Percentiles rank a stretch among this genome's conserved stretches.
phyloP scores from a whole-genome alignment of 2,113 vertebrate species.

The Rhynchomys soricoides region DNA sequence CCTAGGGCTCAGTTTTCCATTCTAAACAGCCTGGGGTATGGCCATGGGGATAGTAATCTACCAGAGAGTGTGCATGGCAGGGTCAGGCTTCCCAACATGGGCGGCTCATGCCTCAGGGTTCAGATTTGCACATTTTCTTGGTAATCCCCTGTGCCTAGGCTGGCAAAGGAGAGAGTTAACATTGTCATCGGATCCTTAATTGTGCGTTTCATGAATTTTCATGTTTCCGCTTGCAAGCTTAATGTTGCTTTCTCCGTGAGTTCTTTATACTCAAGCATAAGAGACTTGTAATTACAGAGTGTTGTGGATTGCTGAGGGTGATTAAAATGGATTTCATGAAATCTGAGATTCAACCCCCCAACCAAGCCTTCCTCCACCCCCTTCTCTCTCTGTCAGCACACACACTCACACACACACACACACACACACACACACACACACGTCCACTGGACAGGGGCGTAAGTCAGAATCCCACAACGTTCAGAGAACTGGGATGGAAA shows the following conservation, averaged over 20 bases:
- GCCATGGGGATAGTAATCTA: background rate
- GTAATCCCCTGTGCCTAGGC: conserved; percentile 25
- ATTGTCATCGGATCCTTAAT: conserved; percentile 75
- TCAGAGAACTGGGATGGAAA: conserved; percentile 1
- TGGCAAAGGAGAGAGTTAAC: conserved; percentile 71
- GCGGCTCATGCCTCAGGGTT: background rate
- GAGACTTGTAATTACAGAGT: conserved; percentile 79
- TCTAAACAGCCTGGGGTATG: background rate
- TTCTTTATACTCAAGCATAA: conserved; percentile 79
- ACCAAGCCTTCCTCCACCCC: too few relatives aligned
- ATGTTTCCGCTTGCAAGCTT: conserved; percentile 80
- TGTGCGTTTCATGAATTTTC: conserved; percentile 82
- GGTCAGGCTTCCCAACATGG: background rate
- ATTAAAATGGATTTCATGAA: conserved; percentile 71
- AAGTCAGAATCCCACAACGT: conserved; percentile 45
- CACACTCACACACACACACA: background rate
- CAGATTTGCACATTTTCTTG: conserved; percentile 8
- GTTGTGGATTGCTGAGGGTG: conserved; percentile 78
- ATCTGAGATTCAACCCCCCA: conserved; percentile 50
- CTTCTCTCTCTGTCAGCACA: too few relatives aligned
- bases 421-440: background rate
- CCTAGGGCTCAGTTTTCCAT: background rate
- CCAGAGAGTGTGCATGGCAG: background rate
- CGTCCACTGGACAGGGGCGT: background rate
- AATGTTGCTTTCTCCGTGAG: conserved; percentile 77